phyloP scores from a whole-genome alignment of 2,797 vertebrate species.

The Glyptemys insculpta region DNA sequence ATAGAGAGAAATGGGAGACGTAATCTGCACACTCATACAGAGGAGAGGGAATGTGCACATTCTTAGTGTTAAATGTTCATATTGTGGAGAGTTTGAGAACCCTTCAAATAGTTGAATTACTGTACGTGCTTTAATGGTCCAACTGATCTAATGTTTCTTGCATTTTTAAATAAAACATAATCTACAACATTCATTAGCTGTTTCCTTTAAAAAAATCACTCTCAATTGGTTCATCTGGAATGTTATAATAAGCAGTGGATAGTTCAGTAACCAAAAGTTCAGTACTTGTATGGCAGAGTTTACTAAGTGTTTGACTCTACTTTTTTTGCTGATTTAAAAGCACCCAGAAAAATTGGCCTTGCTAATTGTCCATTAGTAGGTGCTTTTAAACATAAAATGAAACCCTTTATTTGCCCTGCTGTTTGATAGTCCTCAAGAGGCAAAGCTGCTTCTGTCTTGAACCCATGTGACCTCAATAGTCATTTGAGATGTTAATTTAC shows the following conservation, averaged over 20 bases:
- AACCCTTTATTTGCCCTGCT: slow-evolving; percentile 47
- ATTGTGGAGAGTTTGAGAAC: background rate
- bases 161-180: background rate
- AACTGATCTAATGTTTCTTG: background rate
- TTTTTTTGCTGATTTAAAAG: slow-evolving; percentile 49
- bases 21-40: background rate
- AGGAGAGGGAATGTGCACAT: background rate
- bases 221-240: slow-evolving; percentile 1
- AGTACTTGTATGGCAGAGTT: background rate
- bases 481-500: slow-evolving; percentile 74
- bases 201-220: background rate
- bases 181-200: fast-evolving
- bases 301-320: background rate
- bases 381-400: slow-evolving; percentile 67
- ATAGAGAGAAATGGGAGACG: background rate
- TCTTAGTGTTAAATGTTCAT: background rate
- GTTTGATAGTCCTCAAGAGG: slow-evolving; percentile 33
- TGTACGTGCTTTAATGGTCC: background rate
- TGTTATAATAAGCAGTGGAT: background rate
- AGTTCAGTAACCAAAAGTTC: background rate
- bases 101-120: background rate
- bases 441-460: slow-evolving; percentile 59
- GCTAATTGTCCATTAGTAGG: slow-evolving; percentile 62
- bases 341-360: background rate
- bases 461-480: slow-evolving; percentile 51